phyloP scores from a whole-genome alignment of 2,888 invertebrate species.

The Cantharis lateralis region DNA sequence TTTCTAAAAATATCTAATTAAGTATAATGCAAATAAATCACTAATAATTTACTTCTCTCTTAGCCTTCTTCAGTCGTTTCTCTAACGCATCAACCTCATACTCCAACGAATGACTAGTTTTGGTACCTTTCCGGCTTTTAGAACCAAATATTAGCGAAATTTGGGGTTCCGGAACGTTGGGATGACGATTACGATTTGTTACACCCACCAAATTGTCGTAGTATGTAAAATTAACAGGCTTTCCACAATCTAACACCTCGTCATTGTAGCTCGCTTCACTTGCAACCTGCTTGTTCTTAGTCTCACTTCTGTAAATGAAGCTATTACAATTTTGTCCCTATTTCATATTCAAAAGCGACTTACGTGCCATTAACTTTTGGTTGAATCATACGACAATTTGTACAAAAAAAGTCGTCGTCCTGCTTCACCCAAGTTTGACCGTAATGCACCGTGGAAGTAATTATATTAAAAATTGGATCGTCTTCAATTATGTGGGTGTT shows the following conservation, averaged over 20 bases:
- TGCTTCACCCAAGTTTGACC: slow-evolving; percentile 71
- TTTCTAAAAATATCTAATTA: slow-evolving; percentile 58
- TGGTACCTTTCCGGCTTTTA: slow-evolving; percentile 64
- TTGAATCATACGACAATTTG: slow-evolving; percentile 64
- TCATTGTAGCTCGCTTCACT: slow-evolving; percentile 55
- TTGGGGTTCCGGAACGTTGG: slow-evolving; percentile 83
- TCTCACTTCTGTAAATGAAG: slow-evolving; percentile 26
- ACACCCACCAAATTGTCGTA: slow-evolving; percentile 88
- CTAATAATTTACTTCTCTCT: slow-evolving; percentile 63
- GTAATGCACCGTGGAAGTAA: slow-evolving; percentile 72
- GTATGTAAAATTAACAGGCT: slow-evolving; percentile 85
- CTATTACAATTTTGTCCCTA: background rate
- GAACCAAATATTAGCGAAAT: slow-evolving; percentile 78
- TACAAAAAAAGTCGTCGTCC: slow-evolving; percentile 67
- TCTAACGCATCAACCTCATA: slow-evolving; percentile 78
- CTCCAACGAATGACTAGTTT: slow-evolving; percentile 58
- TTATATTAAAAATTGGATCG: slow-evolving; percentile 76
- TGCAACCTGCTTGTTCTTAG: slow-evolving; percentile 22
- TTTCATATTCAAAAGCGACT: slow-evolving; percentile 4
- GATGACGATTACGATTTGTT: slow-evolving; percentile 80
- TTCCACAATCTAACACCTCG: slow-evolving; percentile 79
- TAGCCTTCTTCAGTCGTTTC: slow-evolving; percentile 75
- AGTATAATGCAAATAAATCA: background rate
- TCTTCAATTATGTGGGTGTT: slow-evolving; percentile 57
- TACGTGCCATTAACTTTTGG: slow-evolving; percentile 27